Conservation (phyloP, 2,797 vertebrate genomes). For the Choloepus didactylus region DNA sequence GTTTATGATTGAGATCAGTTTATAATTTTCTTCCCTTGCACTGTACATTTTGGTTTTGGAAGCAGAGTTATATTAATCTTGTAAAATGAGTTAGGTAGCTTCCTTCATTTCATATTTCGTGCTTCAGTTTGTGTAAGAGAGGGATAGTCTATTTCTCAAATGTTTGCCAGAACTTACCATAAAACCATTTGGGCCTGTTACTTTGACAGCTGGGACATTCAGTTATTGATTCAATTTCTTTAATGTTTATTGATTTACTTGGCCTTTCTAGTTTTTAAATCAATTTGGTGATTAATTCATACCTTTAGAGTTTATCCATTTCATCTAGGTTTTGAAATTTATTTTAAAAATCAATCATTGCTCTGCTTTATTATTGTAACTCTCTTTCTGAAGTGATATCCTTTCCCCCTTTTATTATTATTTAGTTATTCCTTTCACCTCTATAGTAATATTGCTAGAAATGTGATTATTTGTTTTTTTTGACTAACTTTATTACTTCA, state of each 20-base stretch:
- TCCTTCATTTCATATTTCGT: not conserved
- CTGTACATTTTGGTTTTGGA: constrained; percentile 18
- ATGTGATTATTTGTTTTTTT: constrained; percentile 53
- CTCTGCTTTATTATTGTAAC: not conserved
- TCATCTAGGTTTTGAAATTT: constrained; percentile 9
- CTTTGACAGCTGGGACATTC: not conserved
- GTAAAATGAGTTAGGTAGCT: not conserved
- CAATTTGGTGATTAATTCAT: not conserved
- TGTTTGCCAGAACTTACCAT: not conserved
- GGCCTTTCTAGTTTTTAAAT: constrained; percentile 22
- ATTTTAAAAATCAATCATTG: not conserved
- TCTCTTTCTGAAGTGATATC: not conserved
- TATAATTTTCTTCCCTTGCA: constrained; percentile 44
- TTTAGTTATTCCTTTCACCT: not conserved
- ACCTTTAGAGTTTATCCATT: not conserved
- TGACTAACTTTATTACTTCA: not conserved
- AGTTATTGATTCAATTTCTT: not conserved
- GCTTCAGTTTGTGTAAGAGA: not conserved
- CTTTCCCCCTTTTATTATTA: not conserved
- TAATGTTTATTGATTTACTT: not conserved
- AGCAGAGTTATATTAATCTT: not conserved
- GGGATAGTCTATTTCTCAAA: not conserved
- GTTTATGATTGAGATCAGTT: not conserved
- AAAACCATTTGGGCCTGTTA: not conserved
- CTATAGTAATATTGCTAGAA: constrained; percentile 15